A percentile compares a stretch with the other conserved stretches of the same genome.
Conservation (phyloP, 2,797 vertebrate species). For the Enteromius thamalakanensis region DNA sequence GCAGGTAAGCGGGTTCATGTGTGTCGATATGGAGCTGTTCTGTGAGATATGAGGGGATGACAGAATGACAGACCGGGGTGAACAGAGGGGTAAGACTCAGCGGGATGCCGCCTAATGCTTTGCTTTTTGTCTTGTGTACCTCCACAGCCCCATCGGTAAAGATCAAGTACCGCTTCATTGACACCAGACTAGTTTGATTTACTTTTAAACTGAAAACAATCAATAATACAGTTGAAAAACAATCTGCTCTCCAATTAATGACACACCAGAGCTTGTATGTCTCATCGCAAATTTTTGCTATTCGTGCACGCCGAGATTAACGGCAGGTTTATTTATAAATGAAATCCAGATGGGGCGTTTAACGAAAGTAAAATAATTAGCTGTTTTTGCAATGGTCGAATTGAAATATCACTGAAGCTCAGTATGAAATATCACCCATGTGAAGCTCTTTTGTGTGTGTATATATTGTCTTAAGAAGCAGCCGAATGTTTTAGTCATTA, state of each 20-base stretch:
- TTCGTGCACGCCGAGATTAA: constrained; percentile 6
- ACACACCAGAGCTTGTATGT: not conserved
- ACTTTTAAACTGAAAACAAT: constrained; percentile 13
- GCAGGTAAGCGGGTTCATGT: constrained; percentile 46
- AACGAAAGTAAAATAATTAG: constrained; percentile 29
- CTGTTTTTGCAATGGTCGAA: constrained; percentile 22
- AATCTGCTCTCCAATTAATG: not conserved
- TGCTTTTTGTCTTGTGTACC: constrained; percentile 6
- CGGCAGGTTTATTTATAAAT: constrained; percentile 31
- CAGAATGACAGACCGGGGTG: constrained; percentile 44
- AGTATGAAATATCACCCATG: constrained; percentile 19
- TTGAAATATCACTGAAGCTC: constrained; percentile 26
- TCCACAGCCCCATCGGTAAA: not conserved
- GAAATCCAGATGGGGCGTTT: constrained; percentile 34
- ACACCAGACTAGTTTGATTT: constrained; percentile 20
- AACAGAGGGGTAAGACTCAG: constrained; percentile 33
- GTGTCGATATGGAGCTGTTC: constrained; percentile 44
- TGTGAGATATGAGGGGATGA: constrained; percentile 44
- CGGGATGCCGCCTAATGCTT: constrained; percentile 12
- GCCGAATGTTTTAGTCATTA: constrained; percentile 14
- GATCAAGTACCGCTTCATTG: constrained; percentile 2
- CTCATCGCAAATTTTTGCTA: not conserved
- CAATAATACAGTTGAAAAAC: not conserved
- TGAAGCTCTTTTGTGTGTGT: not conserved
- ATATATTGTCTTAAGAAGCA: not conserved